Evolutionary conservation across 2,797 vertebrate species (phyloP).

Genomic region (Epinephelus awoara): DNA sequence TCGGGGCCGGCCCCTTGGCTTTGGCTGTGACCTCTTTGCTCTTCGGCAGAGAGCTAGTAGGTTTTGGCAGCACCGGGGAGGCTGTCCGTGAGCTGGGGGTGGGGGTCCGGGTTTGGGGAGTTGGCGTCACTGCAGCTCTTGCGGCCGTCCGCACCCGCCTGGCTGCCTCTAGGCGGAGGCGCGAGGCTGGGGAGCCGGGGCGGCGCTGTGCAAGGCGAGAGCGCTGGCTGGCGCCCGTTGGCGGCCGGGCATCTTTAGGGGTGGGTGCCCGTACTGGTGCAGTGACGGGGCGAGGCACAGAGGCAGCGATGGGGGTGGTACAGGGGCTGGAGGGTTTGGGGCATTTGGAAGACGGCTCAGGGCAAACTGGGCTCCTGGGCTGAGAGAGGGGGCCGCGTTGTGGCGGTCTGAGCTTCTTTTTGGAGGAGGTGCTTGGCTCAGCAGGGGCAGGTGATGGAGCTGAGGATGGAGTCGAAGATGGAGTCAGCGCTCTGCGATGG

Average conservation of each 20-base stretch:
- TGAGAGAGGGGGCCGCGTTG: conserved; percentile 59
- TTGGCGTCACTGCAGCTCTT: not conserved
- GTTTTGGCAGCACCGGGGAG: conserved; percentile 46
- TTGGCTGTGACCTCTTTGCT: conserved; percentile 59
- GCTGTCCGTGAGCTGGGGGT: conserved; percentile 58
- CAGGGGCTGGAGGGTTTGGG: conserved; percentile 74
- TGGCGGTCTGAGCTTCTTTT: conserved; percentile 68
- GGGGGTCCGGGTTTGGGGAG: conserved; percentile 46
- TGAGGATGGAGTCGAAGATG: conserved; percentile 61
- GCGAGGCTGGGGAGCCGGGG: conserved; percentile 77
- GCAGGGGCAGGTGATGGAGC: conserved; percentile 12
- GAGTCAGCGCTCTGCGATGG: conserved; percentile 63
- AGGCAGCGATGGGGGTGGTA: conserved; percentile 46
- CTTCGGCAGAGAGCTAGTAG: conserved; percentile 37
- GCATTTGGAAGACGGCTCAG: conserved; percentile 83
- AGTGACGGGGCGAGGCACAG: conserved; percentile 66
- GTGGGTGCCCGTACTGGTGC: conserved; percentile 25
- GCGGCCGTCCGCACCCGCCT: conserved; percentile 53
- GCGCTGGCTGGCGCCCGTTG: conserved; percentile 58
- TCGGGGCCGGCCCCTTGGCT: conserved; percentile 49
- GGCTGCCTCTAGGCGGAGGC: conserved; percentile 71
- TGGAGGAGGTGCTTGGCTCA: conserved; percentile 43
- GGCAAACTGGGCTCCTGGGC: conserved; percentile 84
- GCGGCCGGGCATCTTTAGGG: conserved; percentile 67
- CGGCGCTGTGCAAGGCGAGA: conserved; percentile 76